Conservation (phyloP, 2,113 vertebrate species). For the Apteryx owenii region DNA sequence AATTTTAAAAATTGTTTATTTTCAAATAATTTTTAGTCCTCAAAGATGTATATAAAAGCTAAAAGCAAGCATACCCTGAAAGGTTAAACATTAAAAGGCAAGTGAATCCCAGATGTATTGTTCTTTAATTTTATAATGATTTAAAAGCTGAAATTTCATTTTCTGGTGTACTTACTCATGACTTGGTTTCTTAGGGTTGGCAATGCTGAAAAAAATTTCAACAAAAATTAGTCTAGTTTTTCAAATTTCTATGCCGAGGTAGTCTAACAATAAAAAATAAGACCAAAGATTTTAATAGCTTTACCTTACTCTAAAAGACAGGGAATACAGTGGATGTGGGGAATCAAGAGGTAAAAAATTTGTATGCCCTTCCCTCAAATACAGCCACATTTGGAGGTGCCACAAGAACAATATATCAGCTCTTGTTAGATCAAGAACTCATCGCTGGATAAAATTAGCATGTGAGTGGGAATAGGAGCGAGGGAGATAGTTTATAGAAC, state of each 20-base stretch:
- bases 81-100: neutral
- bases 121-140: neutral
- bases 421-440: neutral
- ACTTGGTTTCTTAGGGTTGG: neutral
- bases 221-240: neutral
- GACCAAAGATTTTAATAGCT: neutral
- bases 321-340: neutral
- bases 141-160: neutral
- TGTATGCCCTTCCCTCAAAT: neutral
- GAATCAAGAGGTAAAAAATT: neutral
- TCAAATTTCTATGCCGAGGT: neutral
- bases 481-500: neutral
- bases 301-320: neutral
- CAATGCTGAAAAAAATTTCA: neutral
- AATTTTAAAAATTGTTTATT: neutral
- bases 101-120: neutral
- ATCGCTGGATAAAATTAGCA: neutral
- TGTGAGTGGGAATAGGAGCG: neutral
- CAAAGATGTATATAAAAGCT: neutral
- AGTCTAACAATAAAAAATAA: neutral
- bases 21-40: neutral
- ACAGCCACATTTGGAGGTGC: neutral
- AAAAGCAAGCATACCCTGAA: neutral
- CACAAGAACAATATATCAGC: neutral
- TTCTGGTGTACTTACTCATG: neutral